Evolutionary conservation across 23 tunicate species (phyloP).

Genomic region (Trididemnum miniatum): DNA sequence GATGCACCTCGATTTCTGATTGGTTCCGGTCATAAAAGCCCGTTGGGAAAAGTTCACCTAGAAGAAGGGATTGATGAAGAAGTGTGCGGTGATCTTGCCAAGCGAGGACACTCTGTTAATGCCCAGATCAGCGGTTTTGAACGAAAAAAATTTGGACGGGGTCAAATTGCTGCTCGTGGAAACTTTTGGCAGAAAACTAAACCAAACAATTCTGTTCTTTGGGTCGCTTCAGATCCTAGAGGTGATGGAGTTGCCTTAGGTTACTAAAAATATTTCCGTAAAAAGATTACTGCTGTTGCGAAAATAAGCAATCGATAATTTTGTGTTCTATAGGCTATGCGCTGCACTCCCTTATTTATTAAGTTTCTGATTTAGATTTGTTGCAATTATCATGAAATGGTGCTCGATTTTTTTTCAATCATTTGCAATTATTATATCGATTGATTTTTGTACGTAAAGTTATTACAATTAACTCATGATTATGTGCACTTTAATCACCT

Average conservation of each 20-base stretch:
- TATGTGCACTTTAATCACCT: no score
- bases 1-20: conserved; percentile 81
- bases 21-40: conserved; percentile 35
- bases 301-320: no score
- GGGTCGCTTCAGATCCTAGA: conserved; percentile 81
- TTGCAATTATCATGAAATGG: no score
- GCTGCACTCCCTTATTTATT: no score
- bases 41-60: conserved; percentile 30
- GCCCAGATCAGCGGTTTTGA: conserved; percentile 45
- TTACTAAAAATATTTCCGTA: conserved; percentile 45
- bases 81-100: not conserved
- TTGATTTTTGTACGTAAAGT: no score
- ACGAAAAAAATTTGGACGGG: conserved; percentile 54
- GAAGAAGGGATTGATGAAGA: conserved; percentile 58
- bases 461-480: no score
- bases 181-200: conserved; percentile 50
- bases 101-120: conserved; percentile 50
- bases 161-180: conserved; percentile 62
- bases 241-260: conserved; percentile 78
- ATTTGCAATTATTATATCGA: no score
- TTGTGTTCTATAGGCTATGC: no score
- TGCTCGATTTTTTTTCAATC: no score
- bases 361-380: no score
- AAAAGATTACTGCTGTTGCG: no score
- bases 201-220: conserved; percentile 9